Percentiles rank a stretch among this genome's conserved stretches.
Evolutionary conservation across 2,113 vertebrate genomes (phyloP).

Genomic region (Malurus alboscapulatus): DNA sequence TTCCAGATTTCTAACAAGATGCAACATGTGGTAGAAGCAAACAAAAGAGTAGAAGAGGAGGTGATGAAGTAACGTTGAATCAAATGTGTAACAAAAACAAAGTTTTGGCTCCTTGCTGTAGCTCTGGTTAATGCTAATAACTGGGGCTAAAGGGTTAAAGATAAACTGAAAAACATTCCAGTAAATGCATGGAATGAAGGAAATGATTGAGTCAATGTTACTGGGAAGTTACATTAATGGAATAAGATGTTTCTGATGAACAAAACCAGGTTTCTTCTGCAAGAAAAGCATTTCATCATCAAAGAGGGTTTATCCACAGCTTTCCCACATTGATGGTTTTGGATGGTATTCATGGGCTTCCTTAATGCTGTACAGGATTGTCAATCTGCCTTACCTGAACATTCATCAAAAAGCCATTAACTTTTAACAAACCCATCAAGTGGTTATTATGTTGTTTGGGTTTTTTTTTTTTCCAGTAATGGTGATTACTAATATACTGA

Average conservation of each 20-base stretch:
- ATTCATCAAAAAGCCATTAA: not conserved
- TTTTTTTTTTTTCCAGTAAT: not conserved
- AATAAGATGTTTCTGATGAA: not conserved
- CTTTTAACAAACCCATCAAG: not conserved
- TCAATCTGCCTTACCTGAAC: not conserved
- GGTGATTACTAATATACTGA: not conserved
- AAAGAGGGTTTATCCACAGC: not conserved
- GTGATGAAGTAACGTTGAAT: not conserved
- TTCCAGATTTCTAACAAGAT: not conserved
- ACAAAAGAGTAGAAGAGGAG: not conserved
- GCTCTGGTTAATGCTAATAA: not conserved
- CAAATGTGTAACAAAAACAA: not conserved
- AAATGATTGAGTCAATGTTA: not conserved
- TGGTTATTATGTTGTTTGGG: not conserved
- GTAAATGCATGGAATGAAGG: not conserved
- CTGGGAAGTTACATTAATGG: not conserved
- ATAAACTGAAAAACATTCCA: not conserved
- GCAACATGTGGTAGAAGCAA: not conserved
- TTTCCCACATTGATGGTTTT: not conserved
- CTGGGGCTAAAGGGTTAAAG: not conserved
- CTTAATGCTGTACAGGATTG: not conserved
- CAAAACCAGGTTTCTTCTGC: not conserved
- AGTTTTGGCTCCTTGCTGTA: not conserved
- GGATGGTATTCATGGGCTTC: not conserved
- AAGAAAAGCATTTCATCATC: not conserved